Evolutionary conservation across 1,140 invertebrate species (phyloP).

Genomic region (Brachionus asplanchnoidis): DNA sequence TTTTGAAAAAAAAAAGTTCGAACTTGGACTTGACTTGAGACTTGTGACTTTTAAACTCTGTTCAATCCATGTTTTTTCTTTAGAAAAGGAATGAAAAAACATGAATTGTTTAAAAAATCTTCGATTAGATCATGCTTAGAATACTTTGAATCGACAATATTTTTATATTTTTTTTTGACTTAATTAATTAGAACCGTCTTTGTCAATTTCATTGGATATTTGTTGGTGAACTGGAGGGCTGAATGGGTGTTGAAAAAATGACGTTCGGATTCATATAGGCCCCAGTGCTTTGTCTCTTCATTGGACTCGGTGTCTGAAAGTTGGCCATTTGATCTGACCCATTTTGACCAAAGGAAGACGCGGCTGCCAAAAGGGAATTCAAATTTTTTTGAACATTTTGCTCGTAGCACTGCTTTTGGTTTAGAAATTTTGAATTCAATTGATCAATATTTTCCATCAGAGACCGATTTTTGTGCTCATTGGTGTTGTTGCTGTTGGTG

Average conservation of each 20-base stretch:
- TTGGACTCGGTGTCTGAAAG: neutral
- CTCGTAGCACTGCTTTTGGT: neutral
- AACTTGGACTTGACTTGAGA: too few relatives aligned
- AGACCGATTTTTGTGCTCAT: neutral
- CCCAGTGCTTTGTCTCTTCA: neutral
- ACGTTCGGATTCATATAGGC: slow-evolving; percentile 20
- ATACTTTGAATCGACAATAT: too few relatives aligned
- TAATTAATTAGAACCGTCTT: too few relatives aligned
- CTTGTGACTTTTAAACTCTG: too few relatives aligned
- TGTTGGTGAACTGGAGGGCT: neutral
- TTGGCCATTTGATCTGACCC: neutral
- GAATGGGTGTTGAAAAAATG: slow-evolving; percentile 7
- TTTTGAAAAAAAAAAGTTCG: too few relatives aligned
- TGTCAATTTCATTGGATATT: too few relatives aligned
- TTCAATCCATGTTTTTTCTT: too few relatives aligned
- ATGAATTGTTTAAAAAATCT: too few relatives aligned
- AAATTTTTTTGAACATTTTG: slow-evolving; percentile 12
- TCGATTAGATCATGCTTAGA: too few relatives aligned
- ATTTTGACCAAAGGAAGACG: neutral
- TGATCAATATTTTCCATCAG: slow-evolving; percentile 31
- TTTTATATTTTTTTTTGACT: too few relatives aligned
- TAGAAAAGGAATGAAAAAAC: too few relatives aligned
- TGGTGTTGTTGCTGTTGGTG: too few relatives aligned
- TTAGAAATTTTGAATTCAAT: slow-evolving; percentile 21
- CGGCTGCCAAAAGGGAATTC: neutral